These are phyloP conservation scores for Erythrocercus mccallii DNA, from an alignment of 2,113 vertebrate genomes.

Conservation along the genomic window DNA sequence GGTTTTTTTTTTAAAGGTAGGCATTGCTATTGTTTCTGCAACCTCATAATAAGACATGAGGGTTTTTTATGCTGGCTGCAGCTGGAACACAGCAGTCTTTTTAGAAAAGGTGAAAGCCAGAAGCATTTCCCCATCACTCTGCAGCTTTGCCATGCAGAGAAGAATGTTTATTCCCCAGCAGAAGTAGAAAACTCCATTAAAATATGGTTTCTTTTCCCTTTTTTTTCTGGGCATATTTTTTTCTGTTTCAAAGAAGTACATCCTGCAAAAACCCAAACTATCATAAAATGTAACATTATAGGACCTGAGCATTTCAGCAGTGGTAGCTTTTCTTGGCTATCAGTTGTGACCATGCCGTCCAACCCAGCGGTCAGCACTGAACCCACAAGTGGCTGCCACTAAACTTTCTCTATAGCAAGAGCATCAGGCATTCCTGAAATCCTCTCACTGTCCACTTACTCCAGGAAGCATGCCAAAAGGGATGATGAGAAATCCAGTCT, in stretches of 20 bases:
- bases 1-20: background rate
- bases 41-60: constrained; percentile 15
- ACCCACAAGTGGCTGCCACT: constrained; percentile 44
- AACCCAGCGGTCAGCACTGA: background rate
- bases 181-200: background rate
- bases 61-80: constrained; percentile 4
- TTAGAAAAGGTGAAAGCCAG: background rate
- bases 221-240: background rate
- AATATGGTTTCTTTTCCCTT: background rate
- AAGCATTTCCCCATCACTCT: background rate
- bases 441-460: background rate
- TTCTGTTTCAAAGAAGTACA: constrained; percentile 44
- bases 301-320: constrained; percentile 39
- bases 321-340: constrained; percentile 54
- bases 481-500: constrained; percentile 23
- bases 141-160: background rate
- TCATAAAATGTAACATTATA: constrained; percentile 10
- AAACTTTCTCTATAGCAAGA: constrained; percentile 32
- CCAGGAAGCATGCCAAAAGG: constrained; percentile 6
- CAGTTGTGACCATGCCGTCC: background rate
- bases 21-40: constrained; percentile 37
- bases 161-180: background rate
- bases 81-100: background rate
- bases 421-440: constrained; percentile 11
- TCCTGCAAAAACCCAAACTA: constrained; percentile 39